Conservation (phyloP, 2,797 vertebrate genomes). For the Hipposideros larvatus region DNA sequence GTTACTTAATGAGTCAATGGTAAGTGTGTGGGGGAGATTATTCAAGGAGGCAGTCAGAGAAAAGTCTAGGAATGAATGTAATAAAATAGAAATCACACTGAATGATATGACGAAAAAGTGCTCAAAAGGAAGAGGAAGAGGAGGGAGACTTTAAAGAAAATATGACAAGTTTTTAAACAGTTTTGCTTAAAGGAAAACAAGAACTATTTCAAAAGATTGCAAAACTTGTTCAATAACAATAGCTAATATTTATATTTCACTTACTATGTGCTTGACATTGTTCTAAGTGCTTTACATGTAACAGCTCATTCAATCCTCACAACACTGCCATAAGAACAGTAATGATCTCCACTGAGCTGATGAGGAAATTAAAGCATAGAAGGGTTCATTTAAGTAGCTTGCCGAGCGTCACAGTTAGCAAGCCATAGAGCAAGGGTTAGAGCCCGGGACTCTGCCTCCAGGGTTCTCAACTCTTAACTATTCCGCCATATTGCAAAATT, state of each 20-base stretch:
- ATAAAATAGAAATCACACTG: neutral
- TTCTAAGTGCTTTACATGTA: neutral
- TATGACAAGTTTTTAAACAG: neutral
- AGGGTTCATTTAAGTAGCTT: neutral
- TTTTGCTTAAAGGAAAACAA: constrained; percentile 12
- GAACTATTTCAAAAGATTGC: neutral
- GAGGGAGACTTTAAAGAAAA: neutral
- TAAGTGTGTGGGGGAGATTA: constrained; percentile 80
- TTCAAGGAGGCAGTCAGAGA: neutral
- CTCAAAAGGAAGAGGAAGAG: neutral
- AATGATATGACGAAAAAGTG: neutral
- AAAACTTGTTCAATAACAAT: neutral
- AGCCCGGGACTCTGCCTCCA: neutral
- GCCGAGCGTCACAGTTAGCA: neutral
- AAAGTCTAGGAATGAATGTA: neutral
- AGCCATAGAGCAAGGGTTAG: neutral
- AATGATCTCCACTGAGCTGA: neutral
- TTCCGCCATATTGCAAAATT: neutral
- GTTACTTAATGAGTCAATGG: constrained; percentile 86
- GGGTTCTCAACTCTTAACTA: neutral
- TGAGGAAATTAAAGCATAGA: neutral
- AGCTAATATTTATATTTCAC: neutral
- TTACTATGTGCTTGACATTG: neutral
- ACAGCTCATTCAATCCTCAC: neutral
- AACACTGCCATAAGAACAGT: rapidly evolving